A percentile compares a stretch with the other conserved stretches of the same genome.
phyloP scores from a whole-genome alignment of 2,797 vertebrate species.

The Gymnothorax javanicus region DNA sequence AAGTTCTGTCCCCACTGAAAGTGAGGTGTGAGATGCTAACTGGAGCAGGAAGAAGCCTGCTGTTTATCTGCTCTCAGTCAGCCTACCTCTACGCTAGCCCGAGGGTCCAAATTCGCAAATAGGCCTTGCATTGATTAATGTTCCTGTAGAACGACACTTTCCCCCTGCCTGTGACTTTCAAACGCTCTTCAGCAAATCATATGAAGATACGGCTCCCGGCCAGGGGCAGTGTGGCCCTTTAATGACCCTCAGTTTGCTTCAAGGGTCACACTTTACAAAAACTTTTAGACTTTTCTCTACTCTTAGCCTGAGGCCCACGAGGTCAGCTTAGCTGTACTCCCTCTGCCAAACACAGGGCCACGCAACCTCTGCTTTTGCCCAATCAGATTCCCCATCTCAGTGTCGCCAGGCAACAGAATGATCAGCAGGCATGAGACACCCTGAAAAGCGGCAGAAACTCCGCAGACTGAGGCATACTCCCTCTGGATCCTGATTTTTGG shows the following conservation, averaged over 20 bases:
- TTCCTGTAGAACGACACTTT: constrained; percentile 9
- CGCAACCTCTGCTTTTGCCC: too few relatives aligned
- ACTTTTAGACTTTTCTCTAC: too few relatives aligned
- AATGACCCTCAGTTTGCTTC: too few relatives aligned
- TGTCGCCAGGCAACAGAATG: too few relatives aligned
- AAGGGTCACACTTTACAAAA: too few relatives aligned
- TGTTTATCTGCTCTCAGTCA: not conserved
- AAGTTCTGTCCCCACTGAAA: not conserved
- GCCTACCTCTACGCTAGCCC: not conserved
- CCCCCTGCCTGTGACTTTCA: not conserved
- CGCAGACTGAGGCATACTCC: too few relatives aligned
- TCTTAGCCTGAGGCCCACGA: not conserved
- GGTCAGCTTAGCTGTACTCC: not conserved
- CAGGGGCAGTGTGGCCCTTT: not conserved
- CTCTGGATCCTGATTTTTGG: too few relatives aligned
- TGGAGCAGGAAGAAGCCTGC: not conserved
- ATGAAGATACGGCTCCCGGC: not conserved
- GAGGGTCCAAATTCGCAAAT: constrained; percentile 6
- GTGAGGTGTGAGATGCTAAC: too few relatives aligned
- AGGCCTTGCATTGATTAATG: constrained; percentile 1
- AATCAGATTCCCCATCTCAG: too few relatives aligned
- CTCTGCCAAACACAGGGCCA: too few relatives aligned
- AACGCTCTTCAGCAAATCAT: not conserved
- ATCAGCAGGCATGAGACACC: too few relatives aligned
- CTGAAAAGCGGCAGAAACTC: too few relatives aligned